These are phyloP conservation scores for Siphonodentalium dalli DNA, from an alignment of 2,888 invertebrate genomes.

Conservation along the genomic window DNA sequence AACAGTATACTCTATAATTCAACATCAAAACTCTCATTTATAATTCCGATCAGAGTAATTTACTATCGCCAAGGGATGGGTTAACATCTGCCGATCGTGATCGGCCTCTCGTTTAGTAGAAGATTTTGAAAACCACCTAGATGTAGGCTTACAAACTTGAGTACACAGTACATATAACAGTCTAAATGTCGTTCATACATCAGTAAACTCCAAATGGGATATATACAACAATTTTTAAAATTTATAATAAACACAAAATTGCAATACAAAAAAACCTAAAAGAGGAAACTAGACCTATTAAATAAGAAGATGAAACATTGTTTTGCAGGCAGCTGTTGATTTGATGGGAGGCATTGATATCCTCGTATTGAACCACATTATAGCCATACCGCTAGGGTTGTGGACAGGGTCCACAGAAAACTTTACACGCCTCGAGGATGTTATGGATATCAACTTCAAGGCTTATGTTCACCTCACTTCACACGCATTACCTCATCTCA, in stretches of 20 bases:
- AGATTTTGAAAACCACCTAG: too few species aligned
- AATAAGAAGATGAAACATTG: too few species aligned
- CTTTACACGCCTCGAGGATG: slow-evolving; percentile 39
- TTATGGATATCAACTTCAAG: slow-evolving; percentile 55
- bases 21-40: too few species aligned
- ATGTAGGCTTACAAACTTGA: too few species aligned
- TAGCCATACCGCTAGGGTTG: slow-evolving; percentile 39
- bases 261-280: neutral
- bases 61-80: too few species aligned
- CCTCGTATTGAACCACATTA: slow-evolving; percentile 61
- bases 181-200: too few species aligned
- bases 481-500: slow-evolving; percentile 48
- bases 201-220: neutral
- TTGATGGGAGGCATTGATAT: slow-evolving; percentile 56
- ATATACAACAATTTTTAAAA: neutral
- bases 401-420: slow-evolving; percentile 51
- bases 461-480: slow-evolving; percentile 60
- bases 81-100: too few species aligned
- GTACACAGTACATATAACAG: too few species aligned
- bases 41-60: too few species aligned
- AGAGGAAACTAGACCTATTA: neutral
- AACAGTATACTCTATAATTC: too few species aligned
- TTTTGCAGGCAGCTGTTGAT: slow-evolving; percentile 41
- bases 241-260: neutral
- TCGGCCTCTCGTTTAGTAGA: too few species aligned